These are phyloP conservation scores for Rostratula benghalensis DNA, from an alignment of 2,113 vertebrate species.

Conservation along the genomic window DNA sequence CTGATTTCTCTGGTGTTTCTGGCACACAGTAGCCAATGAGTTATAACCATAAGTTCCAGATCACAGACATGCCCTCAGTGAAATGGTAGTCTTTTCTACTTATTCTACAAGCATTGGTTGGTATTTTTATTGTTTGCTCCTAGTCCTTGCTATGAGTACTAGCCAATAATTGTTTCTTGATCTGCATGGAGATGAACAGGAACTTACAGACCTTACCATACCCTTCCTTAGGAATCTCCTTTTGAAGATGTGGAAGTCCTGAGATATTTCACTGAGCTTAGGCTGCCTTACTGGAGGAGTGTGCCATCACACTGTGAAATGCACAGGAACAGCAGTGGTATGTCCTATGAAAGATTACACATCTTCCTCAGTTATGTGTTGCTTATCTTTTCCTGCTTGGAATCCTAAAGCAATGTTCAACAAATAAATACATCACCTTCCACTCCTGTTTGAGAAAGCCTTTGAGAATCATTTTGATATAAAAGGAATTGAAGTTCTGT, in stretches of 20 bases:
- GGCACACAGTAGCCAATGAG: not conserved
- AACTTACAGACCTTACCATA: not conserved
- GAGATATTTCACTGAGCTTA: not conserved
- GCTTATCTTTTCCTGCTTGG: not conserved
- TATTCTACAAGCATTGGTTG: not conserved
- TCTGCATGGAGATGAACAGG: not conserved
- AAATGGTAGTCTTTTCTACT: not conserved
- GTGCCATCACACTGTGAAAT: not conserved
- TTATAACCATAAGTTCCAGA: not conserved
- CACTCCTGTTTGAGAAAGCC: not conserved
- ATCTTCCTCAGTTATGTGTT: not conserved
- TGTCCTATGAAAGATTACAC: not conserved
- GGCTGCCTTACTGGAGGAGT: not conserved
- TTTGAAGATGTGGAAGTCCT: not conserved
- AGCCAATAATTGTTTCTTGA: not conserved
- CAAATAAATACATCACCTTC: not conserved
- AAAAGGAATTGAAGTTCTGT: conserved; percentile 26
- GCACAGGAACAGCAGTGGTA: not conserved
- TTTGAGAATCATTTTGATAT: conserved; percentile 3
- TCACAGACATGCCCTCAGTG: not conserved
- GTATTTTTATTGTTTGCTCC: not conserved
- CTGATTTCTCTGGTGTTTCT: not conserved
- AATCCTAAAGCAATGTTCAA: not conserved
- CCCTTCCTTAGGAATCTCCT: not conserved
- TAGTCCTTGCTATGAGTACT: not conserved